Evolutionary conservation across 2,888 invertebrate genomes (phyloP), one percentile per base, ranked within the genome.

Genomic region (Margaritifera margaritifera): DNA sequence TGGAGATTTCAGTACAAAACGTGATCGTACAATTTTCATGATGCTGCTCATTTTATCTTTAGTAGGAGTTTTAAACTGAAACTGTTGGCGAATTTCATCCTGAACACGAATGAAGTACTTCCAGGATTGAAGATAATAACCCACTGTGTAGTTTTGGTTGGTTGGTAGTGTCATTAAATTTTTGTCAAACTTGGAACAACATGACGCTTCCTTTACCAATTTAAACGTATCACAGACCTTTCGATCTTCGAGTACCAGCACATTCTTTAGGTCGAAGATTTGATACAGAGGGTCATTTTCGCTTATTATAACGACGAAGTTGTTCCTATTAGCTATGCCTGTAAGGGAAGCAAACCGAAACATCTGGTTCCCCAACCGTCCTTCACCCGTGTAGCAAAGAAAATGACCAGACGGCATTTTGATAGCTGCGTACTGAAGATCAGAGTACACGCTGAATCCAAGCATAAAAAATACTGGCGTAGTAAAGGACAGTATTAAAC

Each of bases 291-390:
- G 42, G 42, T 42, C 11, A 1, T 53, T 27, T 27, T 53, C 58
- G 20, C 62, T 53, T n/a, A 79, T 53, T 50, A 77, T 71, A n/a
- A 72, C 58, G 18, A 55, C 53, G 24, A 67, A 67, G 25, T 72
- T 66, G 27, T 69, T 68, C 5, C 11, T 54, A 4, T 60, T 50
- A 11, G 79, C 74, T 22, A 75, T 72, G 8, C 79, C 79, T 5
- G 74, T 57, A 61, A 79, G 54, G 18, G 69, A 70, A 19, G 79
- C 77, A 25, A 75, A 64, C 62, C 77, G 74, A 57, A 79, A 79
- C 72, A 79, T 69, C 63, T 75, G 75, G 58, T 79, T 77, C 5
- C 79, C 75, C 27, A 79, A 61, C 18, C 73, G 53, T 8, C 79
- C 77, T 56, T 62, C 42, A 42, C 42, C 42, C 42, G 11, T 42